A percentile compares a stretch with the other conserved stretches of the same genome.
Evolutionary conservation across 2,113 vertebrate species (phyloP).

Genomic region (Microcebus lehilahytsara): DNA sequence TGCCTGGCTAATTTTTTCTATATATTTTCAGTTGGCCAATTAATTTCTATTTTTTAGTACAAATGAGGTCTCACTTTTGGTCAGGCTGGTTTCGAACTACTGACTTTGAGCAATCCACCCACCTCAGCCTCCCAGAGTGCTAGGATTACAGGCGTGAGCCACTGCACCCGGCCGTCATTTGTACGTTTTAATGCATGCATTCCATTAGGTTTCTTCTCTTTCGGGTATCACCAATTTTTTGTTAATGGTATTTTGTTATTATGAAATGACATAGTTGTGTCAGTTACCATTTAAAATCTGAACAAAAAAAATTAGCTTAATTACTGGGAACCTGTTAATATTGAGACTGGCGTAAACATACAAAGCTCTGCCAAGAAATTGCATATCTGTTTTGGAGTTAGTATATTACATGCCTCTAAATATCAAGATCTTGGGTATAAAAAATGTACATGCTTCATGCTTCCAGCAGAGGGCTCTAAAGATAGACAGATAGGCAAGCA

Average conservation of each 20-base stretch:
- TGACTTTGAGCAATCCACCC: too few species aligned
- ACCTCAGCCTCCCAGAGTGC: too few species aligned
- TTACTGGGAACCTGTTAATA: not conserved
- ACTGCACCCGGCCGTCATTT: too few species aligned
- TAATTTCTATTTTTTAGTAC: too few species aligned
- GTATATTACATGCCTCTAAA: not conserved
- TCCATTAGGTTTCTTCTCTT: not conserved
- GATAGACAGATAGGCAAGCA: not conserved
- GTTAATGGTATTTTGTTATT: not conserved
- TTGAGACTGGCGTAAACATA: not conserved
- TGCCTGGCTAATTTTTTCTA: too few species aligned
- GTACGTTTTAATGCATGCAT: not conserved
- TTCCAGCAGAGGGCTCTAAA: slow-evolving; percentile 65
- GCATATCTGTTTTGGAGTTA: not conserved
- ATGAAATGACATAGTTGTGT: not conserved
- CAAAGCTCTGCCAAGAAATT: not conserved
- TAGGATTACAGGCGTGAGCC: too few species aligned
- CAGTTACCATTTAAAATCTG: not conserved
- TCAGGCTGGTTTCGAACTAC: too few species aligned
- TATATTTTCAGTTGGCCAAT: too few species aligned
- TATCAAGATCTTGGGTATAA: not conserved
- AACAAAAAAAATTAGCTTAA: not conserved
- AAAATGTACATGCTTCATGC: not conserved
- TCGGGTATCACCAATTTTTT: not conserved
- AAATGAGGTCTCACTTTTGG: too few species aligned